phyloP scores from a whole-genome alignment of 1,140 invertebrate genomes.

The Asbolus verrucosus region DNA sequence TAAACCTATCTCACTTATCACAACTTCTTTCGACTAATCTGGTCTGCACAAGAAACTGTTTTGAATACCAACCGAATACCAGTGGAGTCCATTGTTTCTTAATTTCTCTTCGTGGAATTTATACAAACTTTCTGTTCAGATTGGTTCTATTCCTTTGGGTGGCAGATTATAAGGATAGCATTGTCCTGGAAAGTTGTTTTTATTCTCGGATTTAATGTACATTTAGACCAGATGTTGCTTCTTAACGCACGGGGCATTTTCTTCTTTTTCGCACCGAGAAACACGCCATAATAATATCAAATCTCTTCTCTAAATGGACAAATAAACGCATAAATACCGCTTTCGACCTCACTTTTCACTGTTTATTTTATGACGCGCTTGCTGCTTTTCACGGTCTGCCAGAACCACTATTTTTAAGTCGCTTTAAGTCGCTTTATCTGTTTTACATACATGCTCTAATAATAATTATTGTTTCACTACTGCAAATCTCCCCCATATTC shows the following conservation, averaged over 20 bases:
- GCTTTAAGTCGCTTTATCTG: conserved; percentile 14
- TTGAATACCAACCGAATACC: conserved; percentile 50
- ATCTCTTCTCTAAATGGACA: conserved; percentile 22
- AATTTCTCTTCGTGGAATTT: conserved; percentile 51
- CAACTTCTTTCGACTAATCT: conserved; percentile 56
- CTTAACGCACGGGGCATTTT: conserved; percentile 30
- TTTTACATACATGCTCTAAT: background rate
- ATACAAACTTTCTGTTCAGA: conserved; percentile 50
- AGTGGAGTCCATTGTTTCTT: conserved; percentile 53
- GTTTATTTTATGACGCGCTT: conserved; percentile 1
- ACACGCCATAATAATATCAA: conserved; percentile 34
- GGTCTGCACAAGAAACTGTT: conserved; percentile 51
- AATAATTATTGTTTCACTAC: too few species aligned
- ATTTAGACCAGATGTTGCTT: conserved; percentile 29
- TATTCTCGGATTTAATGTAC: conserved; percentile 37
- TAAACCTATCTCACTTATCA: conserved; percentile 57
- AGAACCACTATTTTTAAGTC: conserved; percentile 3
- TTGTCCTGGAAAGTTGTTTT: conserved; percentile 40
- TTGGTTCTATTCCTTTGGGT: conserved; percentile 50
- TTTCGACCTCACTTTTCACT: background rate
- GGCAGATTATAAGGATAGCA: conserved; percentile 47
- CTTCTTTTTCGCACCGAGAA: conserved; percentile 18
- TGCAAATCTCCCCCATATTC: too few species aligned
- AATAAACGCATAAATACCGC: conserved; percentile 29
- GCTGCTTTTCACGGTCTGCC: background rate